Base-by-base conservation (phyloP, 1,140 invertebrate genomes). In the Halictus rubicundus region DNA sequence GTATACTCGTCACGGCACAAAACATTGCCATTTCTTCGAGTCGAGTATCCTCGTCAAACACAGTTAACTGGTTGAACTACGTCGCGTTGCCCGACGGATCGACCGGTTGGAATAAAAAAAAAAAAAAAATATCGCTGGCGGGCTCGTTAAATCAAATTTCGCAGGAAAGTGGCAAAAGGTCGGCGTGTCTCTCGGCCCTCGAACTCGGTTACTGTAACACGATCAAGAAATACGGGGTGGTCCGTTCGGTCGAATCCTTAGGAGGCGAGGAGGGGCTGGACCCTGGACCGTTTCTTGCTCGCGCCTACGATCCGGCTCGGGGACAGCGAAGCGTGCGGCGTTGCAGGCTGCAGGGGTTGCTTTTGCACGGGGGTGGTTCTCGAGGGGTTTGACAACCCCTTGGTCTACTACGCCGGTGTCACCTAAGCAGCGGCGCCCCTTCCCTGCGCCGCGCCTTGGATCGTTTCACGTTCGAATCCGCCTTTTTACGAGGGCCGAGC, bases 381-480 rank as follows among this genome's bases (percentile, higher is more conserved):
- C 73, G 73, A 81, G 75, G 79, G 86, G 81, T 59, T 88, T 52
- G 78, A 81, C 81, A 79, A 88, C 68, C 87, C 64, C 82, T 82
- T 86, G 64, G 73, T 52, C 42, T 10, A 14, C 42, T 14, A 14
- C 42, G 42, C 42, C 42, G 42, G 82, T 86, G 81, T 88, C 84
- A 88, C 86, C 86, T 86, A 86, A 84, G 84, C 84, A 73, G 32
- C 52, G 61, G 77, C 32, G 32, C 32, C 32, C 32, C 32, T 32
- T 32, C 32, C 32, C 32, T 32, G 32, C 49, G 49, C 21, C n/a
- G n/a, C 77, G 80, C 77, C 80, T 88, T 74, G 80, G 81, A 80
- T 85, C 85, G 78, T 82, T 87, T 76, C 82, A 74, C 52, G 71
- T 81, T 86, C 84, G 84, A 84, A 85, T 88, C 77, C 75, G 78